Evolutionary conservation across 1,140 invertebrate genomes (phyloP).

Genomic region (Solenopsis fugax): DNA sequence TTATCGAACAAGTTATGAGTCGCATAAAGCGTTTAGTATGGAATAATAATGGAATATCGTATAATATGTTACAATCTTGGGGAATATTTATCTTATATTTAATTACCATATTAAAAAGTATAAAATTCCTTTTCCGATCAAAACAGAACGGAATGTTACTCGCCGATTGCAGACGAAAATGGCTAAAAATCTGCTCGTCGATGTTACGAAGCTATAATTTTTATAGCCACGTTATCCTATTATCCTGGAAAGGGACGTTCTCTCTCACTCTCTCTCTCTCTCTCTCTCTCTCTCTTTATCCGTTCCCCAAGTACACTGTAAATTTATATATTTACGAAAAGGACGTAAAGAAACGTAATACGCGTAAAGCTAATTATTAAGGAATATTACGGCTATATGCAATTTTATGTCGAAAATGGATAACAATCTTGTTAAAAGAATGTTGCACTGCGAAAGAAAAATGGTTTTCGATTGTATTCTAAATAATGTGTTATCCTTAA

Average conservation of each 20-base stretch:
- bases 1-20: conserved; percentile 49
- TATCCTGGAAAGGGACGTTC: conserved; percentile 22
- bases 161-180: conserved; percentile 1
- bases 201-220: conserved; percentile 41
- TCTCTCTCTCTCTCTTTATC: conserved; percentile 7
- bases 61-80: not conserved
- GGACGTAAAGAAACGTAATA: not conserved
- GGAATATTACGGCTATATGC: not conserved
- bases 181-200: not conserved
- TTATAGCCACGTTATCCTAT: conserved; percentile 20
- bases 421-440: conserved; percentile 15
- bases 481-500: conserved; percentile 24
- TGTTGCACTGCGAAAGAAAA: not conserved
- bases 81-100: not conserved
- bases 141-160: not conserved
- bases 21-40: conserved; percentile 28
- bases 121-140: not conserved
- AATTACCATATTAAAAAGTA: conserved; percentile 17
- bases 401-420: not conserved
- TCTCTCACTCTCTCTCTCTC: too few relatives aligned
- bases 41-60: conserved; percentile 10
- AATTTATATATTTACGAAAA: conserved; percentile 41
- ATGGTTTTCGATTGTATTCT: conserved; percentile 34
- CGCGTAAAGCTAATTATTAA: conserved; percentile 26
- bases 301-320: not conserved